Base-by-base conservation (phyloP, 1,140 invertebrate species). In the Galleria mellonella region DNA sequence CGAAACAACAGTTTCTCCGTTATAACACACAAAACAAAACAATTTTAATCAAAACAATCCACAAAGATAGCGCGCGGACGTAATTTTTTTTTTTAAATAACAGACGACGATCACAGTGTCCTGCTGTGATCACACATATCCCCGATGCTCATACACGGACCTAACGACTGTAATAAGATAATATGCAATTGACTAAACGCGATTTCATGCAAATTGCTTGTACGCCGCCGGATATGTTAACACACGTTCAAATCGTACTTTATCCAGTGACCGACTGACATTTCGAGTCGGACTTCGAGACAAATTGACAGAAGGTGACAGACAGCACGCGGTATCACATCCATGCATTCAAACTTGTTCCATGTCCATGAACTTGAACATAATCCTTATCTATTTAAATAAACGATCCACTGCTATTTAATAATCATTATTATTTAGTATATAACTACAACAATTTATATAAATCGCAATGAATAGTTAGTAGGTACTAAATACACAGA, bases 101-200 rank as follows among this genome's bases (percentile, higher is more conserved):
- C 51, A 44, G 54, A 39, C 48, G 46, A 47, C 44, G 53, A 47
- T 65, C 60, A 68, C 50, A 42, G 45, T 55, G 62, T 71, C 60
- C 59, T 53, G 55, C 41, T 55, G 55, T 49, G 49, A 46, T 59
- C 61, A 56, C 43, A 17, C 59, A 70, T 68, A 53, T 55, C 68
- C 63, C 61, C 63, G 28, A 8, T 35, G 27, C 29, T 41, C 52
- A 12, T 47, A 42, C 36, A 48, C 30, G 31, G 27, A 43, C 46
- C 48, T 41, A 28, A 46, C 43, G 51, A 37, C 39, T 65, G 47
- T 66, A 62, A 70, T 66, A 73, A 65, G 63, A 67, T 70, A 70
- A 69, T 74, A 49, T 72, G 53, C 76, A 77, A 83, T 83, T 83
- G 73, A 83, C 72, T 77, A 79, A 83, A 72, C 60, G 69, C 66